Evolutionary conservation across 1,140 invertebrate species (phyloP).

Genomic region (Drosophila chauvacae): DNA sequence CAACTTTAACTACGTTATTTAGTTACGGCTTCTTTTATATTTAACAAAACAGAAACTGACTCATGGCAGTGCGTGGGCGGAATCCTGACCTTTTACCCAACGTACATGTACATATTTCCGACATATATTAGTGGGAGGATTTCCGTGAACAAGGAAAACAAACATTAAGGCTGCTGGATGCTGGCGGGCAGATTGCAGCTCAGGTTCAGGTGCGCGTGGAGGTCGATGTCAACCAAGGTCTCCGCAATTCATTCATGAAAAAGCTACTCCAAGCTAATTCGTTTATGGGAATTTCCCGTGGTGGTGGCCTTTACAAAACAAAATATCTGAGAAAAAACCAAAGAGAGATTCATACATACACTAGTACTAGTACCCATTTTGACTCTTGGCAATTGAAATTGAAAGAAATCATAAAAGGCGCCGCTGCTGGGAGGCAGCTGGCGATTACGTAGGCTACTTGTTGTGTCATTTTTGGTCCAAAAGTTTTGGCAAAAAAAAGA

Average conservation of each 20-base stretch:
- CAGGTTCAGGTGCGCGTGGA: neutral
- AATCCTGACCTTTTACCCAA: slow-evolving; percentile 30
- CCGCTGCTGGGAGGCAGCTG: neutral
- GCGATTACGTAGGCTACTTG: slow-evolving; percentile 36
- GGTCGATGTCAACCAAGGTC: slow-evolving; percentile 15
- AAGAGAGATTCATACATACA: slow-evolving; percentile 6
- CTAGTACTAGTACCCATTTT: slow-evolving; percentile 1
- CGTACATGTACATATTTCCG: neutral
- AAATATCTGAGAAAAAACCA: neutral
- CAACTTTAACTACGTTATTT: slow-evolving; percentile 13
- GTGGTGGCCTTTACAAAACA: neutral
- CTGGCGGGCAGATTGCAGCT: slow-evolving; percentile 2
- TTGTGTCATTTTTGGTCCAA: slow-evolving; percentile 38
- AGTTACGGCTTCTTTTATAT: slow-evolving; percentile 9
- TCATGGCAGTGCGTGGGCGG: slow-evolving; percentile 1
- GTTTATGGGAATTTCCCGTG: slow-evolving; percentile 25
- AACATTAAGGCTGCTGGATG: slow-evolving; percentile 8
- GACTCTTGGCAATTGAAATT: slow-evolving; percentile 28
- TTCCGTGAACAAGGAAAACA: slow-evolving; percentile 14
- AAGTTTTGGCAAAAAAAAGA: slow-evolving; percentile 12
- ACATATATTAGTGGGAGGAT: neutral
- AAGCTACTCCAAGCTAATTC: slow-evolving; percentile 10
- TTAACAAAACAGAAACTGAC: neutral
- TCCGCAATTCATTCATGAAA: slow-evolving; percentile 41
- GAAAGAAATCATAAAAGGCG: slow-evolving; percentile 40